These are phyloP conservation scores for Zosterops pallidus DNA, from an alignment of 2,113 vertebrate genomes.

Conservation along the genomic window DNA sequence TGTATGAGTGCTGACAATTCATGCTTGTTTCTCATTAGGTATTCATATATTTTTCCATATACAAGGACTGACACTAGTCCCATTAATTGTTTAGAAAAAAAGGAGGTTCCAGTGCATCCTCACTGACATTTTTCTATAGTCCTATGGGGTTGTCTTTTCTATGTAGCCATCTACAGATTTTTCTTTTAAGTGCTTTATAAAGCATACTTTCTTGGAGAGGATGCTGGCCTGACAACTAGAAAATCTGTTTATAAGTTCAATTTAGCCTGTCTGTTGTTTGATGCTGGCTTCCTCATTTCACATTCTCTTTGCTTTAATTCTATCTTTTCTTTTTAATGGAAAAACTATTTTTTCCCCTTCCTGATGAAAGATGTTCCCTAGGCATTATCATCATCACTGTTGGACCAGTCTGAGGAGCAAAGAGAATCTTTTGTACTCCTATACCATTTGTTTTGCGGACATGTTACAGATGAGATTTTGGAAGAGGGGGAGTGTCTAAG, in stretches of 20 bases:
- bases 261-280: not conserved
- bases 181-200: not conserved
- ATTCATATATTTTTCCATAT: not conserved
- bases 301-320: slow-evolving; percentile 19
- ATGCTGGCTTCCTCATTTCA: not conserved
- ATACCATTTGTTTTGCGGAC: not conserved
- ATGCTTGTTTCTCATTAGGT: not conserved
- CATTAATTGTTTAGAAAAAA: not conserved
- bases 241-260: not conserved
- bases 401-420: not conserved
- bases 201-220: not conserved
- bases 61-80: not conserved
- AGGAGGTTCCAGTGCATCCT: not conserved
- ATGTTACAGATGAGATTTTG: not conserved
- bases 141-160: not conserved
- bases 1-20: not conserved
- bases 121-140: not conserved
- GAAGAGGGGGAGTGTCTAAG: not conserved
- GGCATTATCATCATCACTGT: not conserved
- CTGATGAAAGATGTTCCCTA: not conserved
- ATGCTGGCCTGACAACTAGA: not conserved
- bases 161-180: not conserved
- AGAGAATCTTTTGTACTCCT: not conserved
- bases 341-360: not conserved
- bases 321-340: not conserved